A percentile compares a stretch with the other conserved stretches of the same genome.
phyloP scores from a whole-genome alignment of 1,140 invertebrate genomes.

The Drepana arcuata region DNA sequence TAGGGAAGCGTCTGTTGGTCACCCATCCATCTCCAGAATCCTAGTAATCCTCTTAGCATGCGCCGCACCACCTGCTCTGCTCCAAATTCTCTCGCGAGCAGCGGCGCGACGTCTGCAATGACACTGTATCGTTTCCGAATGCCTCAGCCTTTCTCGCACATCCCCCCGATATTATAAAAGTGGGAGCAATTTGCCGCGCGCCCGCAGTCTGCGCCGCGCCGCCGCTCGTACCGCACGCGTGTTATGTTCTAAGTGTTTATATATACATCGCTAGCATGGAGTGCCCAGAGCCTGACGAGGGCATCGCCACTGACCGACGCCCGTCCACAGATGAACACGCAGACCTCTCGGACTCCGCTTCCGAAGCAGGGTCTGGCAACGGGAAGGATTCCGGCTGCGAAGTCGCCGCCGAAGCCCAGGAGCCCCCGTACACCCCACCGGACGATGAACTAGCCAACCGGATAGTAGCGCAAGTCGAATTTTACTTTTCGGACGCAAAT shows the following conservation, averaged over 20 bases:
- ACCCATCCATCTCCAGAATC: too few species aligned
- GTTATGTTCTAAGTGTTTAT: conserved; percentile 21
- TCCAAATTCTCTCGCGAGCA: too few species aligned
- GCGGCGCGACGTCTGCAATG: conserved; percentile 50
- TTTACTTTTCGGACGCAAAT: conserved; percentile 95
- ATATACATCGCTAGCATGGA: conserved; percentile 45
- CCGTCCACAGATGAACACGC: conserved; percentile 69
- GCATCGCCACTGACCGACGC: conserved; percentile 57
- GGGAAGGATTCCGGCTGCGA: conserved; percentile 79
- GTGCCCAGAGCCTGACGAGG: conserved; percentile 44
- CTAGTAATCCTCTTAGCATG: too few species aligned
- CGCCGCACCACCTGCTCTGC: too few species aligned
- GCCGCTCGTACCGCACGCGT: conserved; percentile 46
- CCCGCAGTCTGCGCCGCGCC: conserved; percentile 49
- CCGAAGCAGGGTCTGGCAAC: conserved; percentile 72
- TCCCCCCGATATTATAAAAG: conserved; percentile 64
- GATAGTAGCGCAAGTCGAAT: conserved; percentile 90
- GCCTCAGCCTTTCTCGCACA: conserved; percentile 54
- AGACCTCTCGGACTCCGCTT: conserved; percentile 77
- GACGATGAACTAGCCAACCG: conserved; percentile 82
- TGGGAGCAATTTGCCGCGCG: conserved; percentile 39
- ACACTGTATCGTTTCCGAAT: conserved; percentile 54
- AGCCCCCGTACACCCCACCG: conserved; percentile 74
- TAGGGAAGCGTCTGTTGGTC: too few species aligned
- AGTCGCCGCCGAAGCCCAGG: conserved; percentile 70